phyloP scores from a whole-genome alignment of 2,797 vertebrate species.

The Jordanella pulchra region DNA sequence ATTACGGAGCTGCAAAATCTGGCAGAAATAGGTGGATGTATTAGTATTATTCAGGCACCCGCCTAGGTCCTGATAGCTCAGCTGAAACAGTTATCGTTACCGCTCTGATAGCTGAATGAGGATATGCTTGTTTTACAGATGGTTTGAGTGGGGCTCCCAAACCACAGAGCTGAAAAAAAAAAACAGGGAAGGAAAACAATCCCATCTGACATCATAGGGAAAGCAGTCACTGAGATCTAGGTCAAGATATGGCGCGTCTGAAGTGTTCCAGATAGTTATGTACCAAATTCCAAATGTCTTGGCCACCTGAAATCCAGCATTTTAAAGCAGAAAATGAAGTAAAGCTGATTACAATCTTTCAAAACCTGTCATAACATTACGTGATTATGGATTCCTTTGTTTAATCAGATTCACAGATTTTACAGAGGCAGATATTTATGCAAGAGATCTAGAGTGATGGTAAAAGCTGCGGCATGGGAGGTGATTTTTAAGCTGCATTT shows the following conservation, averaged over 20 bases:
- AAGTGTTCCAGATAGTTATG: constrained; percentile 41
- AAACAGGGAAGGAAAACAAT: constrained; percentile 73
- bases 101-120: constrained; percentile 65
- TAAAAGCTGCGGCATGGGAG: constrained; percentile 37
- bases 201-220: constrained; percentile 71
- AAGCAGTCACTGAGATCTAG: constrained; percentile 65
- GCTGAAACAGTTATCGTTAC: constrained; percentile 68
- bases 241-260: constrained; percentile 56
- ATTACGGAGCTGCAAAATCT: constrained; percentile 75
- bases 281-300: constrained; percentile 27
- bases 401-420: constrained; percentile 9
- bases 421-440: background rate
- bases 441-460: constrained; percentile 21
- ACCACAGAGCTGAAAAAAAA: constrained; percentile 75
- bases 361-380: constrained; percentile 26
- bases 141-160: constrained; percentile 69
- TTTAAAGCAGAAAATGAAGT: constrained; percentile 18
- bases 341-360: constrained; percentile 26
- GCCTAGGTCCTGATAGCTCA: constrained; percentile 50
- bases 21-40: constrained; percentile 64
- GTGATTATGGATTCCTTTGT: constrained; percentile 12
- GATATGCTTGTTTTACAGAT: constrained; percentile 59
- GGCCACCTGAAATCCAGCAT: constrained; percentile 27
- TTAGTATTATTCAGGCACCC: constrained; percentile 70
- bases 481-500: constrained; percentile 23